These are phyloP conservation scores for Tribolium castaneum DNA, from an alignment of 1,140 invertebrate genomes.

Conservation along the genomic window DNA sequence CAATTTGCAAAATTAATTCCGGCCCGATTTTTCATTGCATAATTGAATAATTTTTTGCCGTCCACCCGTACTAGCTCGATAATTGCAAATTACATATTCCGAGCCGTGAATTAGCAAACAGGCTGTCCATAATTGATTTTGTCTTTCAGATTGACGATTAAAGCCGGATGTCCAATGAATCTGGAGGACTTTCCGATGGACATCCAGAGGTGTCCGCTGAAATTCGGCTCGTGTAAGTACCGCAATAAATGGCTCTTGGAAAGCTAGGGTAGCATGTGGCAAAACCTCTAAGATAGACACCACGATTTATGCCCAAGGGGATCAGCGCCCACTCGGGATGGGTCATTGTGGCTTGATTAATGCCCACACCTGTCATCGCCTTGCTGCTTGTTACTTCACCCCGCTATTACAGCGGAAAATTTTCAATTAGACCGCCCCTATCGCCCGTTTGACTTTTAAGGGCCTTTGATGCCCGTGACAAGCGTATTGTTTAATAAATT, in stretches of 20 bases:
- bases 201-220: conserved; percentile 85
- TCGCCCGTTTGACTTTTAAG: background rate
- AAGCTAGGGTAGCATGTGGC: conserved; percentile 2
- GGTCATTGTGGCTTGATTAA: conserved; percentile 28
- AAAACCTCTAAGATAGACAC: conserved; percentile 16
- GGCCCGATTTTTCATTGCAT: background rate
- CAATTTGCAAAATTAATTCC: conserved; percentile 24
- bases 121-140: background rate
- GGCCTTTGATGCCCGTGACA: background rate
- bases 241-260: background rate
- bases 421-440: conserved; percentile 22
- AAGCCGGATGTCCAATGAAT: conserved; percentile 93
- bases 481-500: background rate
- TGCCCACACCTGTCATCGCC: conserved; percentile 26
- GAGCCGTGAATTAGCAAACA: background rate
- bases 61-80: background rate
- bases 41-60: background rate
- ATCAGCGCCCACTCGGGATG: background rate
- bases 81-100: conserved; percentile 17
- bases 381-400: conserved; percentile 11
- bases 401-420: conserved; percentile 5
- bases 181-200: conserved; percentile 94
- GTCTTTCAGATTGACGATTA: conserved; percentile 84
- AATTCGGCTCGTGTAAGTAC: conserved; percentile 89
- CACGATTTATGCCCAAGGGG: conserved; percentile 8